Percentiles rank a stretch among this genome's conserved stretches.
phyloP scores from a whole-genome alignment of 2,888 invertebrate species.

The Tiliacea citrago region DNA sequence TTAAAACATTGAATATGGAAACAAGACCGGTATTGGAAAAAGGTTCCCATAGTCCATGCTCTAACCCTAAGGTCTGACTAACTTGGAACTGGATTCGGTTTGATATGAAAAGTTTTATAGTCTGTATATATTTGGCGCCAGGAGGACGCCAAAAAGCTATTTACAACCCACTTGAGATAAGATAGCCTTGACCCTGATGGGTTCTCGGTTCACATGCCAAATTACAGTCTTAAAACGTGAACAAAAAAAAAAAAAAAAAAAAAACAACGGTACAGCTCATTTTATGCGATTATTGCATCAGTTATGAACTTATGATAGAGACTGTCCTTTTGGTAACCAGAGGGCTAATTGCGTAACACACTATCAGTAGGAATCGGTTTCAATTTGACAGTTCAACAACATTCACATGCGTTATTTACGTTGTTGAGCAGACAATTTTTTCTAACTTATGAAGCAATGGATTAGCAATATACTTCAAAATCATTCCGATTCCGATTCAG shows the following conservation, averaged over 20 bases:
- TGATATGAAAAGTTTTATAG: conserved; percentile 19
- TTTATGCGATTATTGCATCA: conserved; percentile 22
- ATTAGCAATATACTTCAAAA: too few relatives aligned
- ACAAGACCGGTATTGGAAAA: too few relatives aligned
- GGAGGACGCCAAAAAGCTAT: conserved; percentile 26
- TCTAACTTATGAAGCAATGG: too few relatives aligned
- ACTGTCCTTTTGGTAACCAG: background rate
- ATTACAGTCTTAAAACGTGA: conserved; percentile 18
- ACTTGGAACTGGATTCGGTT: background rate
- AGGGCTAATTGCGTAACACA: too few relatives aligned
- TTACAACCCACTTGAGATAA: conserved; percentile 41
- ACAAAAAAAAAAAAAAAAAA: background rate
- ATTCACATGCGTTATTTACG: too few relatives aligned
- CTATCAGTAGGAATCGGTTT: too few relatives aligned
- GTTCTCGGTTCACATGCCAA: conserved; percentile 36
- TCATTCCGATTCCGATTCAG: too few relatives aligned
- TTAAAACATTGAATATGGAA: too few relatives aligned
- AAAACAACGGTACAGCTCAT: background rate
- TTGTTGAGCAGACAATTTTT: too few relatives aligned
- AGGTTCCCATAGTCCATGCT: too few relatives aligned
- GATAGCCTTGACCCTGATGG: conserved; percentile 51
- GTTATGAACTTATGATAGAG: background rate
- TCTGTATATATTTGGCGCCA: conserved; percentile 27
- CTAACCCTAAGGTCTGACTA: background rate
- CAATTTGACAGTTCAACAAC: too few relatives aligned